Conservation (phyloP, 1,140 invertebrate species). For the Lethrus apterus region DNA sequence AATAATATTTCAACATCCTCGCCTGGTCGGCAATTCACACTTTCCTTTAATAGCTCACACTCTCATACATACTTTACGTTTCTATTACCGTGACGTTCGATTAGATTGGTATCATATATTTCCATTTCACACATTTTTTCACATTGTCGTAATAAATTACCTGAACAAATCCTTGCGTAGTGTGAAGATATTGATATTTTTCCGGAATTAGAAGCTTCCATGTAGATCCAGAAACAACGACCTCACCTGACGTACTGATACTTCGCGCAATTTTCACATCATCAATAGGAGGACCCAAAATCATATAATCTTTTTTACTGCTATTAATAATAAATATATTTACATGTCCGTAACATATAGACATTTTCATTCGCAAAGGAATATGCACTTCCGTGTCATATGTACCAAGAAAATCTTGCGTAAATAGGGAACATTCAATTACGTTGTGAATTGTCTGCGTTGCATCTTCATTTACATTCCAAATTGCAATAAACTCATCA, state of each 20-base stretch:
- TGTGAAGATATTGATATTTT: constrained; percentile 38
- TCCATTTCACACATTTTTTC: too few species aligned
- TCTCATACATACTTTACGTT: too few species aligned
- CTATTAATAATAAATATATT: constrained; percentile 49
- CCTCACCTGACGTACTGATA: constrained; percentile 41
- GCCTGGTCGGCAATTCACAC: too few species aligned
- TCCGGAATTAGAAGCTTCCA: constrained; percentile 44
- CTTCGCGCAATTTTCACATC: constrained; percentile 47
- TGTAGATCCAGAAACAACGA: constrained; percentile 42
- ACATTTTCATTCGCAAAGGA: constrained; percentile 52
- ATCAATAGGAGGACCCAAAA: constrained; percentile 53
- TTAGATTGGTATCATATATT: too few species aligned
- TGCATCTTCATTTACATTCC: constrained; percentile 44
- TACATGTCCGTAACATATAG: constrained; percentile 50
- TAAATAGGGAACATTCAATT: constrained; percentile 51
- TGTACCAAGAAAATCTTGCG: constrained; percentile 51
- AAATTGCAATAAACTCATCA: constrained; percentile 56
- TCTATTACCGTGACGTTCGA: too few species aligned
- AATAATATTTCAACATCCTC: too few species aligned
- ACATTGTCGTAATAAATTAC: too few species aligned
- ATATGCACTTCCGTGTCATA: constrained; percentile 50
- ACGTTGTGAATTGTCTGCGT: constrained; percentile 44
- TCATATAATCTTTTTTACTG: constrained; percentile 46
- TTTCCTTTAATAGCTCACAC: too few species aligned
- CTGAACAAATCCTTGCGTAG: constrained; percentile 38